These are phyloP conservation scores for Tiliacea aurago DNA, from an alignment of 2,888 invertebrate species.

Conservation along the genomic window DNA sequence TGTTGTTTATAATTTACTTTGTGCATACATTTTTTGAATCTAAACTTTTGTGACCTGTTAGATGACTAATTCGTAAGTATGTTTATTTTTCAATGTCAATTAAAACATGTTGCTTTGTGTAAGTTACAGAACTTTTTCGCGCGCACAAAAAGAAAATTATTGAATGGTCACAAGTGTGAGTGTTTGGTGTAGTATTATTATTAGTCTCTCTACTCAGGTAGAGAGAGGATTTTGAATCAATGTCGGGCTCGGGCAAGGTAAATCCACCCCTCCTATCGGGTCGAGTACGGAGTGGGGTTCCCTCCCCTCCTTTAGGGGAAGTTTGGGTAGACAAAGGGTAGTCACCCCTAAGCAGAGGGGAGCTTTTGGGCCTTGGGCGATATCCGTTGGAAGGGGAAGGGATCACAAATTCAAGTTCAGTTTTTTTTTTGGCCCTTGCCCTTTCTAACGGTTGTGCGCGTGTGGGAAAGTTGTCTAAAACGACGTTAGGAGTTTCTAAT, in stretches of 20 bases:
- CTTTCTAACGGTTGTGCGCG: constrained; percentile 73
- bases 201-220: constrained; percentile 80
- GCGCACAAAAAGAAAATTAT: constrained; percentile 37
- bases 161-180: background rate
- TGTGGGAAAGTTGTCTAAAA: constrained; percentile 69
- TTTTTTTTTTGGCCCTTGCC: constrained; percentile 78
- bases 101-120: constrained; percentile 28
- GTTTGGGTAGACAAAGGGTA: constrained; percentile 89
- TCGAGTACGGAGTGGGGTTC: constrained; percentile 83
- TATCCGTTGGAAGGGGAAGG: constrained; percentile 83
- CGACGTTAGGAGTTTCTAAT: constrained; percentile 28
- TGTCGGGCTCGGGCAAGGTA: constrained; percentile 82
- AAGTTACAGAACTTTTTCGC: constrained; percentile 63
- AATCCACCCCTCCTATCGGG: constrained; percentile 85
- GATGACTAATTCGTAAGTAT: constrained; percentile 43
- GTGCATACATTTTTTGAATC: background rate
- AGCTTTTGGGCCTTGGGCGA: constrained; percentile 84
- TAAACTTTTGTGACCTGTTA: constrained; percentile 16
- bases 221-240: constrained; percentile 81
- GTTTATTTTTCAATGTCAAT: constrained; percentile 6
- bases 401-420: constrained; percentile 82
- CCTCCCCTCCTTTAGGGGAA: constrained; percentile 87
- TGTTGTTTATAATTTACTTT: constrained; percentile 8
- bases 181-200: constrained; percentile 58
- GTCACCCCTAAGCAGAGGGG: constrained; percentile 88